phyloP scores from a whole-genome alignment of 2,797 vertebrate species.

The Megaceryle alcyon region DNA sequence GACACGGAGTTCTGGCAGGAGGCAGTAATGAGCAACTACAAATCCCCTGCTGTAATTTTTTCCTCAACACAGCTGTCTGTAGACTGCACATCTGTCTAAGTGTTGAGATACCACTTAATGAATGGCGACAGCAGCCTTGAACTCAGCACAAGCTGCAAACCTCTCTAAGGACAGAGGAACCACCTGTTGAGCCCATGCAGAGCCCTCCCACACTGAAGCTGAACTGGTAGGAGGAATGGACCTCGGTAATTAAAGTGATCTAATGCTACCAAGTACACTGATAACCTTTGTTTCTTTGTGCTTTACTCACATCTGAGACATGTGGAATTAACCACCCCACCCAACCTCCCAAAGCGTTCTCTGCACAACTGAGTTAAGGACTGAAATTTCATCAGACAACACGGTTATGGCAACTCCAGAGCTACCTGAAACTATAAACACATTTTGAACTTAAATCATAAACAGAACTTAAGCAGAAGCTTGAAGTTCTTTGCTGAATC shows the following conservation, averaged over 20 bases:
- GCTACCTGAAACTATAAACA: background rate
- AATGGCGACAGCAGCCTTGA: background rate
- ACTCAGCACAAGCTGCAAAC: background rate
- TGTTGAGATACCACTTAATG: background rate
- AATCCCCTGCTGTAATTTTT: accelerated
- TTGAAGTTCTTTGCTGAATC: conserved; percentile 23
- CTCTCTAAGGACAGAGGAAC: background rate
- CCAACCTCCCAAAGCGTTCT: accelerated
- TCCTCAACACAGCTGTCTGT: background rate
- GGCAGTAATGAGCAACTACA: background rate
- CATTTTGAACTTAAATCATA: background rate
- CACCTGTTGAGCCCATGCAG: background rate
- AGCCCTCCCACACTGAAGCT: background rate
- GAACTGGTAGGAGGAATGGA: background rate
- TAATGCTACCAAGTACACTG: background rate
- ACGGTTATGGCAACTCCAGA: background rate
- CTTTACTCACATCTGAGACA: background rate
- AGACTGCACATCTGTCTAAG: background rate
- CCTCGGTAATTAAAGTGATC: background rate
- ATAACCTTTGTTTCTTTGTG: background rate
- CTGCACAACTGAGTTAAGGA: background rate
- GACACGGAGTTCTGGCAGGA: background rate
- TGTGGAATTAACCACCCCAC: background rate
- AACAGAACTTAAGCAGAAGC: conserved; percentile 1
- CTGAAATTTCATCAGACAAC: background rate